A percentile compares a stretch with the other conserved stretches of the same genome.
Evolutionary conservation across 2,113 vertebrate genomes (phyloP).

Genomic region (Ciconia stormi): DNA sequence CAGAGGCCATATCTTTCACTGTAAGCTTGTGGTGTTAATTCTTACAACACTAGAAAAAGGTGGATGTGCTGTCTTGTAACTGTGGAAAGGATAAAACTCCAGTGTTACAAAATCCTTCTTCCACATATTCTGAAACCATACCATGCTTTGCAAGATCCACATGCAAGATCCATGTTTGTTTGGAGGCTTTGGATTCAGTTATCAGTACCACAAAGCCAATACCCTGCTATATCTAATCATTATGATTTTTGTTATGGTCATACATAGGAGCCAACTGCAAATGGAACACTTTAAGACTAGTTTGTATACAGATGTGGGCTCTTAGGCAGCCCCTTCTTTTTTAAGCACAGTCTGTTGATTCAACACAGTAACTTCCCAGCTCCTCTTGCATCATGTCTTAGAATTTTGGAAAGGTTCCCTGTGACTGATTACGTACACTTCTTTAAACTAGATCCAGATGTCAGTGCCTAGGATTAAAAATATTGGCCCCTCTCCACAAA

Average conservation of each 20-base stretch:
- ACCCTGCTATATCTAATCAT: not conserved
- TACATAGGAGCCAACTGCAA: not conserved
- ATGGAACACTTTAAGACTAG: not conserved
- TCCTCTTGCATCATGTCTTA: not conserved
- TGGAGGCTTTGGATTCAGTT: not conserved
- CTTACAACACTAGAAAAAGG: not conserved
- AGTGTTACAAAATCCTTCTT: not conserved
- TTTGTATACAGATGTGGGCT: not conserved
- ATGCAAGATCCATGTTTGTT: not conserved
- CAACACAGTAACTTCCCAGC: not conserved
- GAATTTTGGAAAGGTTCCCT: not conserved
- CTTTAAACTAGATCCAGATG: not conserved
- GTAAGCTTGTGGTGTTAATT: not conserved
- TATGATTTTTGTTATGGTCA: not conserved
- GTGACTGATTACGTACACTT: not conserved
- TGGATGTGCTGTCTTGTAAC: not conserved
- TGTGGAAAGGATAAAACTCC: not conserved
- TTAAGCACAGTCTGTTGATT: not conserved
- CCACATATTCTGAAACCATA: not conserved
- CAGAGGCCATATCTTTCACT: not conserved
- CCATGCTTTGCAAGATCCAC: not conserved
- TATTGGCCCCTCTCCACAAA: not conserved
- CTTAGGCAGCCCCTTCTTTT: not conserved
- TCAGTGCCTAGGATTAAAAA: not conserved
- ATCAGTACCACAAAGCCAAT: not conserved